Percentiles rank a stretch among this genome's conserved stretches.
Conservation (phyloP, 2,888 invertebrate genomes). For the Clunio marinus region DNA sequence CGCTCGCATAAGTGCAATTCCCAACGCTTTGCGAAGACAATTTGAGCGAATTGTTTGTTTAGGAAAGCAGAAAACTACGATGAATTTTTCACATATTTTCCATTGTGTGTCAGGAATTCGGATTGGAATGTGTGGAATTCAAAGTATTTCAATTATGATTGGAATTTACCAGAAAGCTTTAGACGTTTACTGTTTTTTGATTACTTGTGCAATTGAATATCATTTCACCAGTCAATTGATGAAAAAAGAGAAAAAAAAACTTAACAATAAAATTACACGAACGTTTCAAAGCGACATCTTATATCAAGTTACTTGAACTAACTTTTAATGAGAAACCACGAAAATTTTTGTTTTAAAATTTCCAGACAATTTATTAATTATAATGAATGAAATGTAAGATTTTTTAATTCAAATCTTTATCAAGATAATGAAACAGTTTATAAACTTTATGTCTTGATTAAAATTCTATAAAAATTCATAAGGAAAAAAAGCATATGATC, state of each 20-base stretch:
- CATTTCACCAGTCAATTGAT: not conserved
- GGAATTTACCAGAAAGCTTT: conserved; percentile 9
- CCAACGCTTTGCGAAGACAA: conserved; percentile 36
- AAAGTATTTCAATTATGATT: not conserved
- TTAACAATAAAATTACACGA: not conserved
- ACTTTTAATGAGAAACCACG: no score
- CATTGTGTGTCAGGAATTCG: conserved; percentile 30
- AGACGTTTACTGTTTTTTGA: conserved; percentile 6
- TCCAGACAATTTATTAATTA: no score
- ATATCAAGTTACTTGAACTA: conserved; percentile 19
- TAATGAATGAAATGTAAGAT: no score
- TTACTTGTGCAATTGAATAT: conserved; percentile 1
- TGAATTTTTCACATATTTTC: conserved; percentile 39
- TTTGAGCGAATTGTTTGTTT: conserved; percentile 38
- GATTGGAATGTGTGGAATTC: conserved; percentile 29
- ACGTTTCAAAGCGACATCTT: conserved; percentile 10
- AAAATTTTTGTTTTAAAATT: no score
- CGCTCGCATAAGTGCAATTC: conserved; percentile 35
- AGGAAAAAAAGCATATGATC: no score
- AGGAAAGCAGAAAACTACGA: conserved; percentile 33
- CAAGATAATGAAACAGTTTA: no score
- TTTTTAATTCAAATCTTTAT: no score
- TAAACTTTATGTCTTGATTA: no score
- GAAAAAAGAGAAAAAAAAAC: not conserved
- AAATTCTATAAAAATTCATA: no score